These are phyloP conservation scores for Spheniscus mendiculus DNA, from an alignment of 2,113 vertebrate species.

Conservation along the genomic window DNA sequence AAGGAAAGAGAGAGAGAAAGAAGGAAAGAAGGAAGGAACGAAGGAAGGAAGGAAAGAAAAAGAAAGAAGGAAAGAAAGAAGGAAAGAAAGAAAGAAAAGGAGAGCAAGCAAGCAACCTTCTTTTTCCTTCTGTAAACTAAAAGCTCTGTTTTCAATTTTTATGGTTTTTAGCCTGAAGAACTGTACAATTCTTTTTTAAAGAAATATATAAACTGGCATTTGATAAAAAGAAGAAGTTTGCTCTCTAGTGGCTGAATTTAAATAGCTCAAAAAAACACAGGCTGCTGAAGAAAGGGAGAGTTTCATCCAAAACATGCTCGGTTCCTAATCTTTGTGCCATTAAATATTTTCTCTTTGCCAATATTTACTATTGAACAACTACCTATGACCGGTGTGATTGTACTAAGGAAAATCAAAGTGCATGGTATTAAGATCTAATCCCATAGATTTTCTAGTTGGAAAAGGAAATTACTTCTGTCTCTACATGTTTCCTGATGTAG, in stretches of 20 bases:
- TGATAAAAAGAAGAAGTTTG: constrained; percentile 76
- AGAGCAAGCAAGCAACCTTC: not conserved
- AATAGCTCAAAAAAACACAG: constrained; percentile 42
- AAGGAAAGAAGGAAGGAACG: too few relatives aligned
- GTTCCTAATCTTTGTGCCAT: not conserved
- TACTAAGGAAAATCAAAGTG: not conserved
- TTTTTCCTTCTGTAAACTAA: constrained; percentile 24
- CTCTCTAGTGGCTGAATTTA: constrained; percentile 75
- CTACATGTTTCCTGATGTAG: not conserved
- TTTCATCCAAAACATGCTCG: not conserved
- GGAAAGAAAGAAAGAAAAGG: too few relatives aligned
- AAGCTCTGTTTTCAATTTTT: not conserved
- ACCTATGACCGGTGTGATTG: not conserved
- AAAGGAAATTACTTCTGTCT: not conserved
- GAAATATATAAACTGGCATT: constrained; percentile 4
- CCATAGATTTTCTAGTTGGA: not conserved
- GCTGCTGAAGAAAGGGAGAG: not conserved
- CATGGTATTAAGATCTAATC: not conserved
- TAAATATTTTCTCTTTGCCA: not conserved
- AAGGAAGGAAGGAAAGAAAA: not conserved
- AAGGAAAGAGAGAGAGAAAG: too few relatives aligned
- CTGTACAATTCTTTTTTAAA: not conserved
- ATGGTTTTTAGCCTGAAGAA: not conserved
- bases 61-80: too few relatives aligned
- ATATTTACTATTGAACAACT: not conserved